Evolutionary conservation across 2,113 vertebrate genomes (phyloP).

Genomic region (Rhinolophus ferrumequinum): DNA sequence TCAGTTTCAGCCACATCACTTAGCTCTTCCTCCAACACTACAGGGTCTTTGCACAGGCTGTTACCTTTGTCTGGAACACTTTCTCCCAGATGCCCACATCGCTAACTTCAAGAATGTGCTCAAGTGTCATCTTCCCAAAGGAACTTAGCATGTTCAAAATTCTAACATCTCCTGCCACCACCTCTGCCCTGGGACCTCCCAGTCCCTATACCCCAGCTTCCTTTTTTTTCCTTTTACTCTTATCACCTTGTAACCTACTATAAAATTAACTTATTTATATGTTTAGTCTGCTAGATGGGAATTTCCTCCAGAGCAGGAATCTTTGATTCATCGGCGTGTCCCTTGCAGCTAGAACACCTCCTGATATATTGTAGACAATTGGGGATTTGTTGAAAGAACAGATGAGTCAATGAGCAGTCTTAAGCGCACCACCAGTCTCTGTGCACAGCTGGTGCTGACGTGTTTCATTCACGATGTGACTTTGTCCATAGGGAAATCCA

Average conservation of each 20-base stretch:
- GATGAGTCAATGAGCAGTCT: not conserved
- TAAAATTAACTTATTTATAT: not conserved
- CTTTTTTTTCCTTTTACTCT: not conserved
- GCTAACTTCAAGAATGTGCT: not conserved
- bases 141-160: not conserved
- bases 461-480: not conserved
- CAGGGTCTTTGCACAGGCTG: not conserved
- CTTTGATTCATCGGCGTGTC: not conserved
- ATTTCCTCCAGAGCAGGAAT: not conserved
- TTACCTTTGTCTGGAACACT: not conserved
- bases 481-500: not conserved
- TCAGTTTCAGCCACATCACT: not conserved
- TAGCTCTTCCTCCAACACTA: not conserved
- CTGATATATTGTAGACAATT: no score
- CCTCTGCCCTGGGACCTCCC: not conserved
- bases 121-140: not conserved
- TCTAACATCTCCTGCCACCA: not conserved
- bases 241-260: not conserved
- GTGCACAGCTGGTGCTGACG: not conserved
- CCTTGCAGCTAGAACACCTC: not conserved
- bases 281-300: not conserved
- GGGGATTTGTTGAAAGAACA: not conserved
- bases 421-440: no score
- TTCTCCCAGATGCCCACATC: not conserved
- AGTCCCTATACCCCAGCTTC: no score